phyloP scores from a whole-genome alignment of 2,888 invertebrate genomes.

The Shargacucullia verbasci region DNA sequence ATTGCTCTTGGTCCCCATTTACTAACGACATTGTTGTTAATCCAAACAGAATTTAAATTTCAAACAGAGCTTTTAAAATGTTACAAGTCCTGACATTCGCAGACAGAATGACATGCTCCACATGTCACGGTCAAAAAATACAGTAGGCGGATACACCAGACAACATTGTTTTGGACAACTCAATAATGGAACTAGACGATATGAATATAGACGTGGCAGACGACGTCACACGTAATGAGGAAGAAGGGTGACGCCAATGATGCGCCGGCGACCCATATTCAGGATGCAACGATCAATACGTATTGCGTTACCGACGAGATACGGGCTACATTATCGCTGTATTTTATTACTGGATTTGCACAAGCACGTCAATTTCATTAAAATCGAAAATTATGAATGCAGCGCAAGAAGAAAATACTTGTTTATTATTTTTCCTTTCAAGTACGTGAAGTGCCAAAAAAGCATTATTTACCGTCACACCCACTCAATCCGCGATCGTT shows the following conservation, averaged over 20 bases:
- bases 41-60: conserved; percentile 36
- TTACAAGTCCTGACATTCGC: conserved; percentile 36
- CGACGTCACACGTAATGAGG: conserved; percentile 78
- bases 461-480: conserved; percentile 65
- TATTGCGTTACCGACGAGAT: conserved; percentile 37
- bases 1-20: conserved; percentile 50
- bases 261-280: conserved; percentile 69
- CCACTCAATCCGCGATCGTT: conserved; percentile 67
- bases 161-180: conserved; percentile 14
- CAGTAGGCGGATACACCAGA: conserved; percentile 14
- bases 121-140: conserved; percentile 36
- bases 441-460: conserved; percentile 65
- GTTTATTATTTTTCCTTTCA: conserved; percentile 50
- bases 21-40: conserved; percentile 35
- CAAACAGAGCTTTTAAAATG: conserved; percentile 55
- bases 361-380: conserved; percentile 50
- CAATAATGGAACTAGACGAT: conserved; percentile 37
- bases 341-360: conserved; percentile 47
- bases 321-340: conserved; percentile 43
- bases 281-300: conserved; percentile 82
- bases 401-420: conserved; percentile 41
- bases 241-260: conserved; percentile 82
- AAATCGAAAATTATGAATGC: conserved; percentile 55
- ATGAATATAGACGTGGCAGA: conserved; percentile 28
- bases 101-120: conserved; percentile 40